Conservation (phyloP, 53 echinoderm and acorn worm genomes). For the Patiria pectinifera region DNA sequence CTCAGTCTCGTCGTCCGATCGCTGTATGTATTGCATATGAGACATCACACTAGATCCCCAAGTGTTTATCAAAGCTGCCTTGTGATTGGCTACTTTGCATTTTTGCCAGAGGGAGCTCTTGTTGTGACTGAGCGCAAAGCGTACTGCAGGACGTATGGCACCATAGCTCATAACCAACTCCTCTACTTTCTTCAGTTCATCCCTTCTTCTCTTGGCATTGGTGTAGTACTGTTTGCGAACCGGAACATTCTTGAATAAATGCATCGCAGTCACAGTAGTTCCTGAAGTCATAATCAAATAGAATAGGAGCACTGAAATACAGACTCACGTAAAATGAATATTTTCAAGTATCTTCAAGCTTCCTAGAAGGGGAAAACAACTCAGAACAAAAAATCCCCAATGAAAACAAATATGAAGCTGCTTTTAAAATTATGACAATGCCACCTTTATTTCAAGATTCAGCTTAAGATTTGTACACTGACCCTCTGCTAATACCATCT, state of each 20-base stretch:
- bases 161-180: slow-evolving; percentile 90
- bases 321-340: neutral
- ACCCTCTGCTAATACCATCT: too few relatives aligned
- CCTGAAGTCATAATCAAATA: slow-evolving; percentile 45
- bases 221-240: slow-evolving; percentile 95
- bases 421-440: neutral
- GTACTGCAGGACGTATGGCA: slow-evolving; percentile 69
- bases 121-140: slow-evolving; percentile 90
- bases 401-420: too few relatives aligned
- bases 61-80: slow-evolving; percentile 77
- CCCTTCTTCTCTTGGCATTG: slow-evolving; percentile 76
- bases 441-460: neutral
- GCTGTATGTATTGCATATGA: slow-evolving; percentile 74
- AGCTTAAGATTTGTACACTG: too few relatives aligned
- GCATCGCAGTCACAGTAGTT: slow-evolving; percentile 83
- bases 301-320: neutral
- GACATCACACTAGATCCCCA: slow-evolving; percentile 83
- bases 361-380: neutral
- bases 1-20: slow-evolving; percentile 58
- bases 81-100: slow-evolving; percentile 78
- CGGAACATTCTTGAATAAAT: slow-evolving; percentile 89
- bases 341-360: too few relatives aligned
- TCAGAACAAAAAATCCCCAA: too few relatives aligned
- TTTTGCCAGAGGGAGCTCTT: slow-evolving; percentile 89
- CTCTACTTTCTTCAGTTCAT: slow-evolving; percentile 90